Evolutionary conservation across 2,888 invertebrate genomes (phyloP).

Genomic region (Bugula neritina): DNA sequence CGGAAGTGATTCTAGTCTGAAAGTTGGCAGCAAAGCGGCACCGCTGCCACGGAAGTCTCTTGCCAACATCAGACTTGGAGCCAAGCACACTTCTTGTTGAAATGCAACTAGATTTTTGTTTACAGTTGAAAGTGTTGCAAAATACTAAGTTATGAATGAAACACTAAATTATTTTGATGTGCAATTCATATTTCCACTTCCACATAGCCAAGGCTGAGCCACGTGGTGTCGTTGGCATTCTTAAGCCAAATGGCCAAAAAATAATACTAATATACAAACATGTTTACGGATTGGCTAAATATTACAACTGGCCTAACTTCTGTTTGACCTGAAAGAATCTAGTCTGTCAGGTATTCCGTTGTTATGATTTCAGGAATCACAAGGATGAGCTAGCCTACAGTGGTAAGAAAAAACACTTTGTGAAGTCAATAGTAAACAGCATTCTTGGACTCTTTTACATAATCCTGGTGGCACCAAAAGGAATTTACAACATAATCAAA

Average conservation of each 20-base stretch:
- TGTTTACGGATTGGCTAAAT: background rate
- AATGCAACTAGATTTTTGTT: too few relatives aligned
- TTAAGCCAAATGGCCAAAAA: too few relatives aligned
- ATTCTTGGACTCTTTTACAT: background rate
- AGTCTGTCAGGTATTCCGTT: too few relatives aligned
- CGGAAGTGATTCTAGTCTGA: too few relatives aligned
- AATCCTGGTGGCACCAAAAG: conserved; percentile 6
- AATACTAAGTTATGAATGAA: background rate
- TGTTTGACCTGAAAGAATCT: background rate
- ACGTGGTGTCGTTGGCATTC: background rate
- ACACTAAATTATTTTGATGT: background rate
- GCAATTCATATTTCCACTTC: too few relatives aligned
- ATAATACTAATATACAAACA: background rate
- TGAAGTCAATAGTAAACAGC: conserved; percentile 1
- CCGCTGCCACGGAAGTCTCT: too few relatives aligned
- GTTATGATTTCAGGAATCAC: background rate
- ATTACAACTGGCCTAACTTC: background rate
- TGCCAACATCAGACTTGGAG: too few relatives aligned
- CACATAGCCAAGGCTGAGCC: background rate
- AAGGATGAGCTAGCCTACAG: background rate
- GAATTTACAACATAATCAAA: background rate
- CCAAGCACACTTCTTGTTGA: too few relatives aligned
- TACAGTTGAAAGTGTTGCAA: background rate
- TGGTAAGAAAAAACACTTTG: background rate
- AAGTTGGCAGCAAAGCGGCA: too few relatives aligned